Conservation (phyloP, 2,113 vertebrate genomes). For the Eudyptes chrysolophus region DNA sequence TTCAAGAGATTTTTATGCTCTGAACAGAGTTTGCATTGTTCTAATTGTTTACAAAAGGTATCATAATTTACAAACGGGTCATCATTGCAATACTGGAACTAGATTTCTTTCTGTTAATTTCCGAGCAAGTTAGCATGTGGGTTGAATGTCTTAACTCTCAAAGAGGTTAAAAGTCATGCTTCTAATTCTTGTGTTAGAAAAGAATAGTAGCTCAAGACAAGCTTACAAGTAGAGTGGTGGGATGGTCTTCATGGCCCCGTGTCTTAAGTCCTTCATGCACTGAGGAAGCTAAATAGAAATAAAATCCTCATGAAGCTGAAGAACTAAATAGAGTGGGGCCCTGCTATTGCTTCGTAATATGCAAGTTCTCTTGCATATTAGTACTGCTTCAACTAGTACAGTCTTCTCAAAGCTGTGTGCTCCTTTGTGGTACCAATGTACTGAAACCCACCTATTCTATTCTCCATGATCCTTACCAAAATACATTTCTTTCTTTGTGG, state of each 20-base stretch:
- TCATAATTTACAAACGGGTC: neutral
- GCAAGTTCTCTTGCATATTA: neutral
- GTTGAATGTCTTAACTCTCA: neutral
- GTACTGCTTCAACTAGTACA: neutral
- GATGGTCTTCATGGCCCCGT: rapidly evolving
- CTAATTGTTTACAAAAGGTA: neutral
- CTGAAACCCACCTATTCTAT: neutral
- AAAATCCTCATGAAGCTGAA: neutral
- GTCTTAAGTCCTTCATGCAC: neutral
- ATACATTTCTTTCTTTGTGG: neutral
- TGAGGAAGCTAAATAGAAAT: neutral
- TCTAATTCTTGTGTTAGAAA: neutral
- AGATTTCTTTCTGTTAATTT: neutral
- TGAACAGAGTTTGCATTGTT: neutral
- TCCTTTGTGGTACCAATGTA: neutral
- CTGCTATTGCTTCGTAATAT: neutral
- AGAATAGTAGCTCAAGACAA: neutral
- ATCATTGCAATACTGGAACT: neutral
- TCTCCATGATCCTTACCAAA: neutral
- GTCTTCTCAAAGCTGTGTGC: neutral
- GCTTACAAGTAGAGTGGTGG: neutral
- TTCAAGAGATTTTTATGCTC: neutral
- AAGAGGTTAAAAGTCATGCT: neutral
- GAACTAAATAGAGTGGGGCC: neutral
- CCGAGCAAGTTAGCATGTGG: neutral